These are phyloP conservation scores for Dendrolimus pini DNA, from an alignment of 2,888 invertebrate species.

Conservation along the genomic window DNA sequence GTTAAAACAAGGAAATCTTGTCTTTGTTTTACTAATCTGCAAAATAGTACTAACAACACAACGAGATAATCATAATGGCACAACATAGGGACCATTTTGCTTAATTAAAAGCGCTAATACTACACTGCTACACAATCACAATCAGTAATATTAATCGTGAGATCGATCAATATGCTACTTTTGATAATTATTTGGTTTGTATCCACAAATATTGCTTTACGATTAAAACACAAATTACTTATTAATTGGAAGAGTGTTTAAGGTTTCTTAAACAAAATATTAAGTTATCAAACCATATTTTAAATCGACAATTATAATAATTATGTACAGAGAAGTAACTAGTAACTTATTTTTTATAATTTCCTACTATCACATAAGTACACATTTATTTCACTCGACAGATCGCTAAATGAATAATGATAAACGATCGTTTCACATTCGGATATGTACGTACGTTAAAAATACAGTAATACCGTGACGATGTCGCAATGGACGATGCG, in stretches of 20 bases:
- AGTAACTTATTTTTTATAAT: conserved; percentile 29
- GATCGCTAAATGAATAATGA: conserved; percentile 37
- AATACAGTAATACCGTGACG: conserved; percentile 53
- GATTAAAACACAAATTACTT: conserved; percentile 29
- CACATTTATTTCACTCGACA: conserved; percentile 47
- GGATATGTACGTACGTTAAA: conserved; percentile 56
- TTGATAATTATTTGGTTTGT: conserved; percentile 13
- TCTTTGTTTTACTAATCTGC: too few relatives aligned
- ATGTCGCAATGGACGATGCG: conserved; percentile 33
- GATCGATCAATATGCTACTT: too few relatives aligned
- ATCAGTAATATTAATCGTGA: too few relatives aligned
- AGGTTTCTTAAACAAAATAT: conserved; percentile 29
- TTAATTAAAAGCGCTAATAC: too few relatives aligned
- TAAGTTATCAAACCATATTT: conserved; percentile 22
- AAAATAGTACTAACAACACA: too few relatives aligned
- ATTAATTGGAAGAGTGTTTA: conserved; percentile 37
- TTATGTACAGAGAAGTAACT: conserved; percentile 66
- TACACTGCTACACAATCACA: too few relatives aligned
- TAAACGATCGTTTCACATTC: conserved; percentile 51
- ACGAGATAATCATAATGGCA: too few relatives aligned
- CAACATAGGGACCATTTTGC: too few relatives aligned
- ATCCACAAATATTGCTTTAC: conserved; percentile 29
- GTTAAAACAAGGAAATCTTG: too few relatives aligned
- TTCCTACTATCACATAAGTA: conserved; percentile 73
- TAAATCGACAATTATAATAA: conserved; percentile 33